A percentile compares a stretch with the other conserved stretches of the same genome.
These are phyloP conservation scores for Entosphenus tridentatus DNA, from an alignment of 2,113 vertebrate genomes.

Conservation along the genomic window DNA sequence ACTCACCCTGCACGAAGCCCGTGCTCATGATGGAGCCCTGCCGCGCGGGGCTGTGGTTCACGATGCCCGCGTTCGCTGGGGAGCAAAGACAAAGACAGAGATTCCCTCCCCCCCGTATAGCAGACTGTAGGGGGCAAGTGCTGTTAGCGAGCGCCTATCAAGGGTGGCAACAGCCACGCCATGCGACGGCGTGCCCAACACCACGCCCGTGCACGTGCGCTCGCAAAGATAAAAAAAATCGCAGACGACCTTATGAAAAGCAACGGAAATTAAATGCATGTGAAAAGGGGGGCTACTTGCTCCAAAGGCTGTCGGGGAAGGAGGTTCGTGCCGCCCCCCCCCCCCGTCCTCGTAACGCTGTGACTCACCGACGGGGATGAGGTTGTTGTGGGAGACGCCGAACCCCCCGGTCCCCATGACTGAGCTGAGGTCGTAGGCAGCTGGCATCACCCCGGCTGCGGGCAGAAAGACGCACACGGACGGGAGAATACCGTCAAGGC, in stretches of 20 bases:
- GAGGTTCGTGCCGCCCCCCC: no score
- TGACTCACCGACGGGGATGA: slow-evolving; percentile 58
- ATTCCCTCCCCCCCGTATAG: not conserved
- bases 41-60: slow-evolving; percentile 85
- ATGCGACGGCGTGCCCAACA: no score
- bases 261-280: no score
- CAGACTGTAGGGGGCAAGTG: no score
- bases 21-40: slow-evolving; percentile 96
- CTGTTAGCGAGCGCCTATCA: no score
- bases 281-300: no score
- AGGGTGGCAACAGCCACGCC: no score
- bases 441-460: slow-evolving; percentile 45
- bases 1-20: slow-evolving; percentile 65
- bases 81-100: slow-evolving; percentile 14
- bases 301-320: no score
- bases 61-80: slow-evolving; percentile 70
- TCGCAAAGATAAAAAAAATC: no score
- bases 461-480: slow-evolving; percentile 6
- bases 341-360: no score
- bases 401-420: slow-evolving; percentile 46
- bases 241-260: no score
- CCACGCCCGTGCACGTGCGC: no score
- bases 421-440: slow-evolving; percentile 76
- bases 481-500: not conserved
- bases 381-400: slow-evolving; percentile 64